Evolutionary conservation across 2,797 vertebrate species (phyloP).

Genomic region (Manis javanica): DNA sequence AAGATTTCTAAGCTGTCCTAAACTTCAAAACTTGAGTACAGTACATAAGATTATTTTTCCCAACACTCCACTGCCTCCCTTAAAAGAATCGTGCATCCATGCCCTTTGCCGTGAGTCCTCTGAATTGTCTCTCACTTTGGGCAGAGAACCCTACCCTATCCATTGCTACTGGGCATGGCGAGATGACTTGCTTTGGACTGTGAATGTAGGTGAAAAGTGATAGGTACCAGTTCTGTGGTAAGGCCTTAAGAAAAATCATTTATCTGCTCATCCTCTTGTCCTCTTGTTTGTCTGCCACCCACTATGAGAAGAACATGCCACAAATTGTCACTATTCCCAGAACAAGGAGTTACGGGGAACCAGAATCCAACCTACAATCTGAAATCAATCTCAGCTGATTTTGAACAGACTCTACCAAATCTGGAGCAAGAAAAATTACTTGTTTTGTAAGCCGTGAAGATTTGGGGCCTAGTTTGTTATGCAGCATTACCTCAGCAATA

Average conservation of each 20-base stretch:
- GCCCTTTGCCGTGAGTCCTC: neutral
- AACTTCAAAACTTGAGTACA: neutral
- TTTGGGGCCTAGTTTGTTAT: neutral
- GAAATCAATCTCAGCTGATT: neutral
- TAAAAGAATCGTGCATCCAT: neutral
- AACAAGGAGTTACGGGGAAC: neutral
- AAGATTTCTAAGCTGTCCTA: neutral
- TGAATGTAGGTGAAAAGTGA: neutral
- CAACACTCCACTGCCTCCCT: neutral
- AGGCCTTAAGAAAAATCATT: neutral
- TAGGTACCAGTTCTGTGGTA: neutral
- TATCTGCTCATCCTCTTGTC: neutral
- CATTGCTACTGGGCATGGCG: neutral
- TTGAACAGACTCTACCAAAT: neutral
- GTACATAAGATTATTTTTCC: neutral
- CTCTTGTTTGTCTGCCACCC: slow-evolving; percentile 12
- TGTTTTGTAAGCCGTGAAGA: neutral
- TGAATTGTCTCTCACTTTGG: neutral
- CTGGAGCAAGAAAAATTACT: neutral
- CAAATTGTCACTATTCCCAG: neutral
- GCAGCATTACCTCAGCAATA: neutral
- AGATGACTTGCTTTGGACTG: neutral
- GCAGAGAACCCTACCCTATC: neutral
- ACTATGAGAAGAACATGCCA: neutral
- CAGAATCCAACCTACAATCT: neutral